Base-by-base conservation (phyloP, 2,888 invertebrate genomes). In the Dysmachus trigonus region DNA sequence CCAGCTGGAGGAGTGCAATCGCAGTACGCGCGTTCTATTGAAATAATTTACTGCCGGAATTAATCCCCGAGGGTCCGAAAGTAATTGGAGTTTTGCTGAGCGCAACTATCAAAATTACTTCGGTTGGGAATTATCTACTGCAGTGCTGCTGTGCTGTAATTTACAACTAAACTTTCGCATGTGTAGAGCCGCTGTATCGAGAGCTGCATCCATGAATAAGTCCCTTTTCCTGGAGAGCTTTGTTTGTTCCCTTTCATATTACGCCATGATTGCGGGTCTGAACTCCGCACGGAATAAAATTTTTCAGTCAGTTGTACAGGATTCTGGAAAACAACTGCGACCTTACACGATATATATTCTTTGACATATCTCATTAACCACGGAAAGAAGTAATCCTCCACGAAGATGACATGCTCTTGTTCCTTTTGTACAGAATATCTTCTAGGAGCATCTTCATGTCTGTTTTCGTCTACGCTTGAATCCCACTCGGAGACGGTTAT, bases 311-410 rank as follows among this genome's bases (percentile, higher is more conserved):
- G 71, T 62, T 72, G 72, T 41, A 41, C 27, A 22, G 38, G 83
- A 38, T 18, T 15, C 38, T 27, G 35, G 83, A 31, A 31, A 71
- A 72, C 72, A 72, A n/a, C 83, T 38, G 38, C 72, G 72, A 72
- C 53, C 72, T 72, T 72, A 72, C 72, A 72, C 83, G 83, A 72
- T 38, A 33, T 83, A 72, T 38, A 33, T 83, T 74, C 74, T 85
- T 85, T 74, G 85, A 85, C 85, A 85, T 85, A 85, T 85, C 85
- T 85, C 85, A 85, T 85, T 85, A 74, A 74, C 85, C 73, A 85
- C 74, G 72, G 71, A 73, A 84, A 85, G 74, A 85, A 85, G 31
- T 85, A 85, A 74, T 85, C 72, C 51, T 85, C 38, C 15, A 74
- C 33, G 27, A 74, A 74, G 41, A 85, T 74, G 85, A 47, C 85